Evolutionary conservation across 2,113 vertebrate genomes (phyloP).

Genomic region (Neoarius graeffei): DNA sequence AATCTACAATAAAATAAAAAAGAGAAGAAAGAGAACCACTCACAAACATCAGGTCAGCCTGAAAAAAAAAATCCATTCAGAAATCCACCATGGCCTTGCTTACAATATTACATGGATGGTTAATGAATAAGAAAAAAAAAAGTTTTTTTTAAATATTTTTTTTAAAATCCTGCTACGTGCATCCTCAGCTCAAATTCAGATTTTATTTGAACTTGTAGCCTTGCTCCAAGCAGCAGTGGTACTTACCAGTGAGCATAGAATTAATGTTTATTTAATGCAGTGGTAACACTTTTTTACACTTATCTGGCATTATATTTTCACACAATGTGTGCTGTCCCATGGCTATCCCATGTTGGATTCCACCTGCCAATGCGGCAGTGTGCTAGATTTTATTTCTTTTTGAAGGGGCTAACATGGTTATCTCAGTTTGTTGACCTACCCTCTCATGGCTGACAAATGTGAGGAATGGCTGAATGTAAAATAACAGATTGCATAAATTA

Average conservation of each 20-base stretch:
- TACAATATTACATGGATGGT: background rate
- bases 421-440: background rate
- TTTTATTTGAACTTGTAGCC: background rate
- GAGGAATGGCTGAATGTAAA: background rate
- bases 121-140: background rate
- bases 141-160: background rate
- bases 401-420: background rate
- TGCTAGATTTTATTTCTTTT: background rate
- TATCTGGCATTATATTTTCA: background rate
- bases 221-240: background rate
- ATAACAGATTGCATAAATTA: background rate
- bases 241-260: background rate
- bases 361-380: background rate
- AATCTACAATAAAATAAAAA: background rate
- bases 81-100: background rate
- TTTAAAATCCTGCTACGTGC: background rate
- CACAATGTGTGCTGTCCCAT: background rate
- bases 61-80: too few species aligned
- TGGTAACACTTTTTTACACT: background rate
- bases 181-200: background rate
- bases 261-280: background rate
- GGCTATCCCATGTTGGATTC: slow-evolving; percentile 1
- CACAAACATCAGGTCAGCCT: background rate
- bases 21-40: background rate
- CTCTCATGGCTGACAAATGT: background rate